Evolutionary conservation across 2,797 vertebrate species (phyloP).

Genomic region (Tiaroga cobitis): DNA sequence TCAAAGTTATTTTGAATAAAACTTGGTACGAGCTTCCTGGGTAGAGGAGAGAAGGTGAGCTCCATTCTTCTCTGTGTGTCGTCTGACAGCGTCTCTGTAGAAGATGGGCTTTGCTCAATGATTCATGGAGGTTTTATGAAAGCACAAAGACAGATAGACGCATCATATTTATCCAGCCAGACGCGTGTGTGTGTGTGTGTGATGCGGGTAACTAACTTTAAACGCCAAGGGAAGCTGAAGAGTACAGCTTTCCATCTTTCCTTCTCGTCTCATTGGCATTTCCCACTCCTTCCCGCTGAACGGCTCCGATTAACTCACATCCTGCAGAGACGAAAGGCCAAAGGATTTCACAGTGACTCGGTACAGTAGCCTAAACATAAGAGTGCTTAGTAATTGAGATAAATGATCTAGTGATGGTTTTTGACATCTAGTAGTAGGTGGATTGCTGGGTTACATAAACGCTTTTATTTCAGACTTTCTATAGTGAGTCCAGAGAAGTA

Average conservation of each 20-base stretch:
- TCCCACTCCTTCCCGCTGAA: neutral
- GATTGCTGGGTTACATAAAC: neutral
- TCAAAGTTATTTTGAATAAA: neutral
- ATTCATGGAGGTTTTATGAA: constrained; percentile 51
- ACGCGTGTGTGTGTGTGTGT: constrained; percentile 26
- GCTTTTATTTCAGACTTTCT: neutral
- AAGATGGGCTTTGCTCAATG: constrained; percentile 52
- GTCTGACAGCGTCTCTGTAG: constrained; percentile 50
- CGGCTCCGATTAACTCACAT: constrained; percentile 23
- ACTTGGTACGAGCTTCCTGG: neutral
- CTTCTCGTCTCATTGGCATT: neutral
- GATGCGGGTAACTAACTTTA: constrained; percentile 29
- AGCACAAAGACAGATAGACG: constrained; percentile 50
- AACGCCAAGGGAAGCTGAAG: constrained; percentile 29
- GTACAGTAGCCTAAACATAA: neutral
- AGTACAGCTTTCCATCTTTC: neutral
- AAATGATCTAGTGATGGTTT: constrained; percentile 28
- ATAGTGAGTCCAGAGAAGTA: neutral
- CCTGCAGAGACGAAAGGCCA: constrained; percentile 19
- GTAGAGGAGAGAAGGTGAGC: constrained; percentile 30
- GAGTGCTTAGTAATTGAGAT: constrained; percentile 41
- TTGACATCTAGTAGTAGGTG: constrained; percentile 3
- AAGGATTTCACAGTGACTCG: constrained; percentile 25
- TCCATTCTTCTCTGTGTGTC: constrained; percentile 37
- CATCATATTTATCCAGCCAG: constrained; percentile 47